A percentile compares a stretch with the other conserved stretches of the same genome.
Conservation (phyloP, 2,113 vertebrate genomes). For the Solea senegalensis region DNA sequence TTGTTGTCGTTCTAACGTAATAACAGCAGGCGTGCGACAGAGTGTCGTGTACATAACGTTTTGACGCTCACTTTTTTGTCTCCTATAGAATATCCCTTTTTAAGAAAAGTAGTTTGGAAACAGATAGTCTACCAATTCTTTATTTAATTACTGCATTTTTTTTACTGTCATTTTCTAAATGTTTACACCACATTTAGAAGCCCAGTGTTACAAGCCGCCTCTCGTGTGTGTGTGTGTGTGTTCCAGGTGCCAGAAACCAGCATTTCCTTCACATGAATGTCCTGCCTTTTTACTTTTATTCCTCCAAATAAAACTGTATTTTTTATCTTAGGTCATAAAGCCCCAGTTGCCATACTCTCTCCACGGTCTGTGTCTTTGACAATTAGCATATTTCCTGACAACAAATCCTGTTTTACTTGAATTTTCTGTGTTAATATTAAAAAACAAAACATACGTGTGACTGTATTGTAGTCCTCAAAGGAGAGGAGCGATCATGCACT, state of each 20-base stretch:
- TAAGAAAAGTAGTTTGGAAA: conserved; percentile 31
- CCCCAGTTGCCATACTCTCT: not conserved
- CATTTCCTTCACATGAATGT: conserved; percentile 39
- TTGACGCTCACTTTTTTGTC: conserved; percentile 49
- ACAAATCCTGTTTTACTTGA: conserved; percentile 78
- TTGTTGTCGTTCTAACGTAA: conserved; percentile 58
- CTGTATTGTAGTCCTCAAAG: too few species aligned
- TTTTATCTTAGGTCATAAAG: not conserved
- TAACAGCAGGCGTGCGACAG: conserved; percentile 50
- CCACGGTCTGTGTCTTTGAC: not conserved
- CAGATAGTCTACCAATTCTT: conserved; percentile 20
- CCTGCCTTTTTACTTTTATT: conserved; percentile 9
- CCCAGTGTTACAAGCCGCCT: conserved; percentile 73
- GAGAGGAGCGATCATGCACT: too few species aligned
- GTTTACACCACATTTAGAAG: conserved; percentile 65
- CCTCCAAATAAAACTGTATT: conserved; percentile 4
- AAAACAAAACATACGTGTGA: too few species aligned
- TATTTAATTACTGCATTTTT: conserved; percentile 56
- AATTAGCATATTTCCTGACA: conserved; percentile 29
- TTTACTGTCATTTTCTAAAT: conserved; percentile 42
- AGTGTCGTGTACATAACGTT: conserved; percentile 50
- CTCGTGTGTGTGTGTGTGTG: conserved; percentile 38
- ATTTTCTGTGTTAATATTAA: conserved; percentile 42
- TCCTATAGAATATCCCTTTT: conserved; percentile 23
- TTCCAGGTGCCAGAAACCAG: too few species aligned